phyloP scores from a whole-genome alignment of 2,113 vertebrate genomes.

The Leucoraja erinaceus region DNA sequence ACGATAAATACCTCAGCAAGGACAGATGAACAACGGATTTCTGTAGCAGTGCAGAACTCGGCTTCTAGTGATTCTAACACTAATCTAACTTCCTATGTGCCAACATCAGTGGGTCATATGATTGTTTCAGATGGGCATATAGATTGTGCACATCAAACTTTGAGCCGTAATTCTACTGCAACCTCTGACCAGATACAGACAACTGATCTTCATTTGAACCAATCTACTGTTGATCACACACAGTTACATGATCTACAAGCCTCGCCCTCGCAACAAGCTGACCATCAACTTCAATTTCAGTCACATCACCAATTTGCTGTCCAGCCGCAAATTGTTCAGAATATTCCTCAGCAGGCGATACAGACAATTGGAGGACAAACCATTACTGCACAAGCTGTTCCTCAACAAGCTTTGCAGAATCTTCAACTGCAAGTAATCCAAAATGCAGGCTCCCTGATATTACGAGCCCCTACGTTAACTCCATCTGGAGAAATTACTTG shows the following conservation, averaged over 20 bases:
- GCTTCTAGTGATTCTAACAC: slow-evolving; percentile 69
- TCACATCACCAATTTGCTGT: slow-evolving; percentile 74
- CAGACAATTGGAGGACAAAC: slow-evolving; percentile 70
- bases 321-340: slow-evolving; percentile 85
- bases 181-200: slow-evolving; percentile 70
- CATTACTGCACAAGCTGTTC: slow-evolving; percentile 75
- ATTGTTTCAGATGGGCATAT: slow-evolving; percentile 77
- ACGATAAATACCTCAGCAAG: slow-evolving; percentile 79
- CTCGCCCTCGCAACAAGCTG: slow-evolving; percentile 77
- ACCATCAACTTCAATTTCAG: slow-evolving; percentile 84
- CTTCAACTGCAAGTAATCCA: slow-evolving; percentile 76
- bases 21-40: slow-evolving; percentile 75
- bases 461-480: slow-evolving; percentile 96
- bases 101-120: slow-evolving; percentile 86
- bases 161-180: slow-evolving; percentile 63
- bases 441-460: slow-evolving; percentile 95
- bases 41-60: slow-evolving; percentile 55
- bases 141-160: slow-evolving; percentile 79
- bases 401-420: slow-evolving; percentile 79
- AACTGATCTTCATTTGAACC: slow-evolving; percentile 79
- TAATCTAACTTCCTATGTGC: slow-evolving; percentile 90
- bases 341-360: slow-evolving; percentile 77
- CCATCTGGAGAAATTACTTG: slow-evolving; percentile 97
- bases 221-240: slow-evolving; percentile 72
- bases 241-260: slow-evolving; percentile 82